phyloP scores from a whole-genome alignment of 2,113 vertebrate genomes.

The Piliocolobus tephrosceles region DNA sequence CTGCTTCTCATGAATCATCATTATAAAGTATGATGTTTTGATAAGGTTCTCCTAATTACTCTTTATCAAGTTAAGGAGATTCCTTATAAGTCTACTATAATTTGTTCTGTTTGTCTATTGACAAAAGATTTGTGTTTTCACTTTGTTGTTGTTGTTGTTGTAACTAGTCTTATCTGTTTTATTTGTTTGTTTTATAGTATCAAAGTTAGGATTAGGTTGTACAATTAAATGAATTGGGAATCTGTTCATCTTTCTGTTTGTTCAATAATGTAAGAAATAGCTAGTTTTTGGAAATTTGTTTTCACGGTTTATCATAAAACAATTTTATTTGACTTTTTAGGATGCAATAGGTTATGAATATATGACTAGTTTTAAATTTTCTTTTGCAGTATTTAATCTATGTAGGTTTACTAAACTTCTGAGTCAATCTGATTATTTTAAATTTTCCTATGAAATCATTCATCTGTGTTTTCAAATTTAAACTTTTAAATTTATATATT shows the following conservation, averaged over 20 bases:
- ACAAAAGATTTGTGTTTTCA: background rate
- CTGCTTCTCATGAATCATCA: background rate
- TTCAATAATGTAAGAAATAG: background rate
- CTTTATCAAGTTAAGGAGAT: background rate
- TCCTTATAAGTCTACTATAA: background rate
- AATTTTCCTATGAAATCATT: background rate
- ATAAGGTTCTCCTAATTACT: background rate
- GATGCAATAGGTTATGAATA: background rate
- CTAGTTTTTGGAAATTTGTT: background rate
- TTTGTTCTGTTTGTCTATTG: background rate
- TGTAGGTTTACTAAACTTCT: background rate
- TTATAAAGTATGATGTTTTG: background rate
- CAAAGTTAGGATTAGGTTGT: background rate
- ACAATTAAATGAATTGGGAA: background rate
- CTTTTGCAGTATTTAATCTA: background rate
- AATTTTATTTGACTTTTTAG: background rate
- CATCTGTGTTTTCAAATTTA: background rate
- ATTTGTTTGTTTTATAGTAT: background rate
- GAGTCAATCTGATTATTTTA: background rate
- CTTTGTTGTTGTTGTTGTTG: background rate
- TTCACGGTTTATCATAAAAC: background rate
- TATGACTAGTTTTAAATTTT: background rate
- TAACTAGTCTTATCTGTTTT: background rate
- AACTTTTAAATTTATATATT: background rate
- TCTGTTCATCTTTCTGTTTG: background rate